These are phyloP conservation scores for Cercopithecus mona DNA, from an alignment of 2,113 vertebrate species.

Conservation along the genomic window DNA sequence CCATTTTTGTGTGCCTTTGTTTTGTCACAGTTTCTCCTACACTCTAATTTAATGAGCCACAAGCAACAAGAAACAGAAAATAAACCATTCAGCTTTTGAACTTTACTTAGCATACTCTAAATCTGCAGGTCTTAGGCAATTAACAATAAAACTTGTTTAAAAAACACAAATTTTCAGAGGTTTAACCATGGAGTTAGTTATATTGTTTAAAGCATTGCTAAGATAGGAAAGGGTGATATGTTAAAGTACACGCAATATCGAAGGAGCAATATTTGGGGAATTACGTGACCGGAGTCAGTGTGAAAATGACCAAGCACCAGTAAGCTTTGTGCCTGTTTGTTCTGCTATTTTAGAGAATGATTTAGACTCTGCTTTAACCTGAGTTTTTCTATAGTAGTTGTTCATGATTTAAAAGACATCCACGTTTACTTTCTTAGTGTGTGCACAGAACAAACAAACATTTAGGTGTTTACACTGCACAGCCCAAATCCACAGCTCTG, in stretches of 20 bases:
- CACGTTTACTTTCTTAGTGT: conserved; percentile 52
- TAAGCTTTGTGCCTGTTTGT: conserved; percentile 37
- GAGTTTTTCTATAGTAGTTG: conserved; percentile 26
- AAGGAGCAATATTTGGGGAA: conserved; percentile 21
- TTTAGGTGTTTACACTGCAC: conserved; percentile 66
- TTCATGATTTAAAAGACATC: conserved; percentile 68
- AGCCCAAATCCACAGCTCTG: conserved; percentile 58
- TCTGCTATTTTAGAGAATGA: conserved; percentile 54
- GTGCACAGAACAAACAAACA: conserved; percentile 63
- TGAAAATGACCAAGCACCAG: not conserved
- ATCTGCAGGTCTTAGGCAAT: not conserved
- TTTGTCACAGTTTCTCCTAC: not conserved
- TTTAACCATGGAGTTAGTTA: not conserved
- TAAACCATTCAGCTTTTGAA: not conserved
- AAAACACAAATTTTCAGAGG: conserved; percentile 19
- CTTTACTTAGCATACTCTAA: conserved; percentile 14
- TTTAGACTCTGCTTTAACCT: conserved; percentile 44
- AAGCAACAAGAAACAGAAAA: conserved; percentile 11
- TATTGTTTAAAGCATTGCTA: conserved; percentile 20
- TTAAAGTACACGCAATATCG: not conserved
- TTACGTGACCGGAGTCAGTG: not conserved
- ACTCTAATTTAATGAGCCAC: conserved; percentile 51
- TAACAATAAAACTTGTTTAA: conserved; percentile 41
- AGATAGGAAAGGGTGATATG: not conserved
- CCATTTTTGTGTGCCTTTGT: not conserved